phyloP scores from a whole-genome alignment of 2,888 invertebrate species.

The Cactoblastis cactorum region DNA sequence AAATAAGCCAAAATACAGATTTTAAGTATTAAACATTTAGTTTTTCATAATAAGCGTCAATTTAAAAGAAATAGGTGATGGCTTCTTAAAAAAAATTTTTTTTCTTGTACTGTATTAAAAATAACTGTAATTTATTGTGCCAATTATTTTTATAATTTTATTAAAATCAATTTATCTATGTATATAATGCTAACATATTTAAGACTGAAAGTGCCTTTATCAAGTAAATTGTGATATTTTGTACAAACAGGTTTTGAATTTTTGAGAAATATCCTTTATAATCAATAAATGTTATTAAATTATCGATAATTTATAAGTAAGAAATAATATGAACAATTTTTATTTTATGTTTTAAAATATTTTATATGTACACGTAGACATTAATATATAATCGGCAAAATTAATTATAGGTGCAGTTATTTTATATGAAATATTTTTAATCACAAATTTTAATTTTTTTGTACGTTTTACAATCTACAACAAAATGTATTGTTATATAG shows the following conservation, averaged over 20 bases:
- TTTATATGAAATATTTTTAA: neutral
- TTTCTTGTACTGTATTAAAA: no score
- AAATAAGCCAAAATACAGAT: slow-evolving; percentile 1
- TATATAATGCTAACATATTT: neutral
- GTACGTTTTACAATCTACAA: neutral
- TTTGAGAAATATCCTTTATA: neutral
- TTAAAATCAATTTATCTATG: neutral
- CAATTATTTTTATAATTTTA: neutral
- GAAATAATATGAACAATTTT: neutral
- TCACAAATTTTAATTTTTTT: neutral
- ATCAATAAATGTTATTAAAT: neutral
- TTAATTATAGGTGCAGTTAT: neutral
- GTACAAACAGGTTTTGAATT: neutral
- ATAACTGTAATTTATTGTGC: no score
- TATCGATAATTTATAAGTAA: neutral
- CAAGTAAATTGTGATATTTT: slow-evolving; percentile 2
- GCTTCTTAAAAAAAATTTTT: no score
- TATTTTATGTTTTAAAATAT: neutral
- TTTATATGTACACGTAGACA: neutral
- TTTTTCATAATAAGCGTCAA: neutral
- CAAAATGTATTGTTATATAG: neutral
- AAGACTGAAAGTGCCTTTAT: slow-evolving; percentile 8
- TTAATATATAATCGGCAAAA: neutral
- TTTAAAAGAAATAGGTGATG: neutral
- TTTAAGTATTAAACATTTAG: neutral